phyloP scores from a whole-genome alignment of 2,113 vertebrate species.

The Cephalopterus ornatus region DNA sequence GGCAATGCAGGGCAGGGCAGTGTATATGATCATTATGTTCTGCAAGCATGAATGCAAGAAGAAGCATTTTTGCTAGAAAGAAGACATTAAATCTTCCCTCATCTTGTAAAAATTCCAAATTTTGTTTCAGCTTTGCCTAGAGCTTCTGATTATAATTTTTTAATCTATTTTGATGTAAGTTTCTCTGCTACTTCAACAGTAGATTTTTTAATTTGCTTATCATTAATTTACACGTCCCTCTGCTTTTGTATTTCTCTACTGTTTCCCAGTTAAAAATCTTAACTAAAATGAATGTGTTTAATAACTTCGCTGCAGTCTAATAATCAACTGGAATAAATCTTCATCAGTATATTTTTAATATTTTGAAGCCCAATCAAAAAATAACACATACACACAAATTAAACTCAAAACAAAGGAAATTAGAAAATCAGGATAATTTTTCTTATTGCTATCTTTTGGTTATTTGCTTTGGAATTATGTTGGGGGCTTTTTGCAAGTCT shows the following conservation, averaged over 20 bases:
- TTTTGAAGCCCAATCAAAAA: not conserved
- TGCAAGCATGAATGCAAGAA: not conserved
- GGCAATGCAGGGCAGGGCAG: not conserved
- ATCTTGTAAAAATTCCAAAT: not conserved
- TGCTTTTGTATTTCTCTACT: not conserved
- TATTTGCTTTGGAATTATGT: not conserved
- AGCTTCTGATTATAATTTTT: not conserved
- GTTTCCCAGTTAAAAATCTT: conserved; percentile 26
- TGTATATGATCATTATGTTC: not conserved
- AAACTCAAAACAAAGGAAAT: not conserved
- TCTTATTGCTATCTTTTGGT: not conserved
- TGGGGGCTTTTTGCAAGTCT: not conserved
- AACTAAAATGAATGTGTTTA: conserved; percentile 44
- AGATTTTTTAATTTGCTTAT: not conserved
- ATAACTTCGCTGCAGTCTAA: conserved; percentile 1
- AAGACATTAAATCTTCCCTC: not conserved
- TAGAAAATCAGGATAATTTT: not conserved
- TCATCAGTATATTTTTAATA: not conserved
- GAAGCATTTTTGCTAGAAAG: not conserved
- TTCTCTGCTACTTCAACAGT: not conserved
- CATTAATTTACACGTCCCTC: not conserved
- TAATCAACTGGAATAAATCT: conserved; percentile 10
- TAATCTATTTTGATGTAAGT: not conserved
- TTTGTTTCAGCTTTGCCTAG: not conserved
- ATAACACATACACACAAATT: not conserved